These are phyloP conservation scores for Pavo muticus DNA, from an alignment of 2,113 vertebrate species.

Conservation along the genomic window DNA sequence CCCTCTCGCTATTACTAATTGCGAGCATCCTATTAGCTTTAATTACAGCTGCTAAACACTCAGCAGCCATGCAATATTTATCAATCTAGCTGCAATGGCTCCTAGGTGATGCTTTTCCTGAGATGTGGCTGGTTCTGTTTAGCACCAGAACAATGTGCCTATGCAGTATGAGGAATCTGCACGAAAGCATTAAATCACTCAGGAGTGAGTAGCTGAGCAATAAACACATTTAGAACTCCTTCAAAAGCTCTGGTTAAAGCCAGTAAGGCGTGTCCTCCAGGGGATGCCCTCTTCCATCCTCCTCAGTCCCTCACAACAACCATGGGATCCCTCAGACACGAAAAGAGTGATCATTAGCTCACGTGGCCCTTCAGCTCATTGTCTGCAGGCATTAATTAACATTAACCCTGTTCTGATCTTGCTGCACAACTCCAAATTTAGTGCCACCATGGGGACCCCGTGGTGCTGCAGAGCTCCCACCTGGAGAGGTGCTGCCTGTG, in stretches of 20 bases:
- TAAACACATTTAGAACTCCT: background rate
- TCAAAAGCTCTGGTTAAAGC: background rate
- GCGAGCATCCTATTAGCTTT: slow-evolving; percentile 6
- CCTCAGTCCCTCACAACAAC: background rate
- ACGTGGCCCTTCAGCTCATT: background rate
- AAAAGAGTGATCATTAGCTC: background rate
- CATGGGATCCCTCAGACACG: background rate
- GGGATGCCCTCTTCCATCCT: background rate
- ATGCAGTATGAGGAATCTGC: fast-evolving
- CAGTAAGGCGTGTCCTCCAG: no score
- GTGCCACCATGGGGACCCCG: background rate
- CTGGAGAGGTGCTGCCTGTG: fast-evolving
- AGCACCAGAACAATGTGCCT: background rate
- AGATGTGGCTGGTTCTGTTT: background rate
- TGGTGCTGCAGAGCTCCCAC: background rate
- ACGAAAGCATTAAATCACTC: background rate
- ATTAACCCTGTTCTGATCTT: fast-evolving
- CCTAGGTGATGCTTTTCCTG: background rate
- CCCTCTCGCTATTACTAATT: background rate
- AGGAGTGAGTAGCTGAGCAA: background rate
- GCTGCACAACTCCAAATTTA: background rate
- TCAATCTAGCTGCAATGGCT: background rate
- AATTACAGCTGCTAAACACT: slow-evolving; percentile 11
- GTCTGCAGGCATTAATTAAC: background rate
- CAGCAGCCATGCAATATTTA: slow-evolving; percentile 23